A percentile compares a stretch with the other conserved stretches of the same genome.
These are phyloP conservation scores for Capitulum mitella DNA, from an alignment of 2,888 invertebrate genomes.

Conservation along the genomic window DNA sequence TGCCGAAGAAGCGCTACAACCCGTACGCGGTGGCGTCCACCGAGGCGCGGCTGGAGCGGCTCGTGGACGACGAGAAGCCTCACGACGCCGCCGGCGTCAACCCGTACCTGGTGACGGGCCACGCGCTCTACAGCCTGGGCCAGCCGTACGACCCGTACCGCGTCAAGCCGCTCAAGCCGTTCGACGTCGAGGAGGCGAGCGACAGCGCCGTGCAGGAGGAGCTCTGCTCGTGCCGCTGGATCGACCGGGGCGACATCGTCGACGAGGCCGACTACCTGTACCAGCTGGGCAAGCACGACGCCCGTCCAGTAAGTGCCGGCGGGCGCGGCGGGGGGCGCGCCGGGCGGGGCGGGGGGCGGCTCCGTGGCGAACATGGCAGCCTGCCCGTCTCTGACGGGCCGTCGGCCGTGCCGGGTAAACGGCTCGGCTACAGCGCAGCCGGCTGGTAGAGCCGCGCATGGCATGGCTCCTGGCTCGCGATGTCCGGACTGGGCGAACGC, in stretches of 20 bases:
- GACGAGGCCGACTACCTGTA: slow-evolving; percentile 17
- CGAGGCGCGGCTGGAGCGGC: neutral
- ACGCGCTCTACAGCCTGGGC: slow-evolving; percentile 9
- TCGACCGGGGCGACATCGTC: slow-evolving; percentile 12
- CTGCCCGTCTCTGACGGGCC: neutral
- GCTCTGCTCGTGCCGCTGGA: neutral
- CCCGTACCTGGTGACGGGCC: slow-evolving; percentile 6
- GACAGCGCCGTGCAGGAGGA: neutral
- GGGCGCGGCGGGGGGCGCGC: neutral
- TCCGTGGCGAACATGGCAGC: neutral
- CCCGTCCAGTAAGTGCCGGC: neutral
- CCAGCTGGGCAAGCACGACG: slow-evolving; percentile 2
- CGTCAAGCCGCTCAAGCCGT: slow-evolving; percentile 11
- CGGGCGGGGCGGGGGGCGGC: neutral
- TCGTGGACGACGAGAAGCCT: neutral
- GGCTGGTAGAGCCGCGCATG: too few species aligned
- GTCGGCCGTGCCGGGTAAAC: too few species aligned
- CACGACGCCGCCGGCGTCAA: neutral
- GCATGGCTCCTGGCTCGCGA: too few species aligned
- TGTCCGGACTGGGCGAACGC: too few species aligned
- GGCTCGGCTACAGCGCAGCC: too few species aligned
- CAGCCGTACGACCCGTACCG: slow-evolving; percentile 13
- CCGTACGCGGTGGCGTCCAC: slow-evolving; percentile 20
- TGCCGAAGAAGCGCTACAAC: slow-evolving; percentile 24
- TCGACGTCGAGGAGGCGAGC: slow-evolving; percentile 10